These are phyloP conservation scores for Euzophera pinguis DNA, from an alignment of 2,888 invertebrate species.

Conservation along the genomic window DNA sequence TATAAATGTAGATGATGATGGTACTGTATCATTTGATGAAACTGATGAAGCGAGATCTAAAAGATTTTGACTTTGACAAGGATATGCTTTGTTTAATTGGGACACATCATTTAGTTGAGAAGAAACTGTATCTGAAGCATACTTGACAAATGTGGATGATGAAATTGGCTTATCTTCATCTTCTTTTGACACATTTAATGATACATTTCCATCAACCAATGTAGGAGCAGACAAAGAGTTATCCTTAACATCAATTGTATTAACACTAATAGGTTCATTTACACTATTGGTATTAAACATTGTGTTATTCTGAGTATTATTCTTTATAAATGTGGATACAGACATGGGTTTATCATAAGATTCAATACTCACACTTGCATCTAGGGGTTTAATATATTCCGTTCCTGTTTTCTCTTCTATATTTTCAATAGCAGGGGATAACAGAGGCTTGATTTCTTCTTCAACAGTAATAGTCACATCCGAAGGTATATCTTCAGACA, in stretches of 20 bases:
- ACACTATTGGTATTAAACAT: not conserved
- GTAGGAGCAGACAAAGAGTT: no score
- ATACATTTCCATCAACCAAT: not conserved
- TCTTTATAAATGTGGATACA: constrained; percentile 1
- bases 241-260: not conserved
- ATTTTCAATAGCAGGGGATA: not conserved
- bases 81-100: no score
- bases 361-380: constrained; percentile 3
- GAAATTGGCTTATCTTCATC: not conserved
- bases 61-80: not conserved
- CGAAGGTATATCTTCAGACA: not conserved
- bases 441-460: not conserved
- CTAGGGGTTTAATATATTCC: not conserved
- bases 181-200: not conserved
- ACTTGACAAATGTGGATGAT: not conserved
- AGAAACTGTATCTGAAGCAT: not conserved
- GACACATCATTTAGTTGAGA: not conserved
- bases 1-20: not conserved
- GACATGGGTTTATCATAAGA: not conserved
- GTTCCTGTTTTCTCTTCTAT: not conserved
- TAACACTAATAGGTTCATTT: not conserved
- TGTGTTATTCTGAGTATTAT: not conserved
- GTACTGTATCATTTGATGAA: not conserved
- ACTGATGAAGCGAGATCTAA: not conserved
- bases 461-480: not conserved